A percentile compares a stretch with the other conserved stretches of the same genome.
phyloP scores from a whole-genome alignment of 2,113 vertebrate species.

The Archilochus colubris region DNA sequence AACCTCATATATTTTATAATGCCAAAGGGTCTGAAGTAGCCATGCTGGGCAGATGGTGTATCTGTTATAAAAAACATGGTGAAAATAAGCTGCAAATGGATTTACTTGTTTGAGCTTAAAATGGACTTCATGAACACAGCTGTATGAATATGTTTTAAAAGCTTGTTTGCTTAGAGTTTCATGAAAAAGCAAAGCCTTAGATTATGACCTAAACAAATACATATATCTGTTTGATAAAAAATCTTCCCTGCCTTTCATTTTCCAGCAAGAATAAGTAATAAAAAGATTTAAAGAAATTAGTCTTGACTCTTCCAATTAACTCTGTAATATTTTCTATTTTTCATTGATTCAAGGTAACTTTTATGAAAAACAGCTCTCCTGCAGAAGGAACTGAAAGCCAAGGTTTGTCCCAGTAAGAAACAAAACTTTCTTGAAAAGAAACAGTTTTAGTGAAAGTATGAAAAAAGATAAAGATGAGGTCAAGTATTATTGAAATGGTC shows the following conservation, averaged over 20 bases:
- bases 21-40: not conserved
- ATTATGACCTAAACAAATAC: not conserved
- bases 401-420: not conserved
- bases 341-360: not conserved
- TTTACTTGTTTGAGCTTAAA: slow-evolving; percentile 3
- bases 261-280: not conserved
- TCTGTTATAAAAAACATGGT: not conserved
- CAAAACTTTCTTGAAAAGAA: not conserved
- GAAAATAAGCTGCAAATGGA: not conserved
- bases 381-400: not conserved
- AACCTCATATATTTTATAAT: slow-evolving; percentile 6
- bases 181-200: not conserved
- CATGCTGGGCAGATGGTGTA: not conserved
- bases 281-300: not conserved
- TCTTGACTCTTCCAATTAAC: not conserved
- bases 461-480: not conserved
- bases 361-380: not conserved
- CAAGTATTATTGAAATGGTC: not conserved
- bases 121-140: not conserved
- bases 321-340: not conserved
- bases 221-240: not conserved
- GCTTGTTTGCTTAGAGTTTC: not conserved
- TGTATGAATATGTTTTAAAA: not conserved
- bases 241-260: not conserved
- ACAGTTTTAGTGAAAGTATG: not conserved